Evolutionary conservation across 2,888 invertebrate genomes (phyloP), one percentile per base, ranked within the genome.

Genomic region (Tenodera sinensis): DNA sequence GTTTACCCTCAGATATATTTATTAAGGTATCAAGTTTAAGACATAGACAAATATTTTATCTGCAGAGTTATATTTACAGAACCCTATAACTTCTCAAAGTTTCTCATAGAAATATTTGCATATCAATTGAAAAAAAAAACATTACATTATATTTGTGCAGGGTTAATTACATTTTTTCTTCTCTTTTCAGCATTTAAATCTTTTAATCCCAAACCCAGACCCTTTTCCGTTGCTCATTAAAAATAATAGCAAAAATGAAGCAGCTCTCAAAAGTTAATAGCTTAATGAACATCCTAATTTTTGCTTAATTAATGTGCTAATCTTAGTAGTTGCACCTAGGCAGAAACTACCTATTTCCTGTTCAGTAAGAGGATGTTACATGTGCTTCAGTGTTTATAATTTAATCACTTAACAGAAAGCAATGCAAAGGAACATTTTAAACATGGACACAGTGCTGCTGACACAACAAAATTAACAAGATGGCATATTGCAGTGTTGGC

Each of bases 151-250:
- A 25, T 25, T 54, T 71, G 54, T n/a, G 20, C n/a, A 25, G 87
- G 20, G 27, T 81, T 84, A 85, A 82, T 85, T 90, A 89, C 47
- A 83, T 34, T 86, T 92, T 91, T 87, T 87, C 83, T 87, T 87
- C 25, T 91, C 91, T 88, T 91, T 95, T 94, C 95, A 95, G 95
- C 95, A 93, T 93, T 93, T 93, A 93, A 94, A 93, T 94, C 94
- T 93, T 95, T 95, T 94, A 95, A 95, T 94, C 93, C 94, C 91
- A 94, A 94, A 93, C 95, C 95, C 91, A 93, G 94, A 93, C 95
- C 95, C 90, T 95, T 95, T 93, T 95, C 95, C 94, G 93, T 95
- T 92, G 93, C 94, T 92, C 92, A 93, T 92, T 89, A 88, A 89
- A 83, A 89, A 90, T 30, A 85, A 83, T 88, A 27, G 81, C 82